Evolutionary conservation across 2,797 vertebrate genomes (phyloP).

Genomic region (Chiroxiphia lanceolata): DNA sequence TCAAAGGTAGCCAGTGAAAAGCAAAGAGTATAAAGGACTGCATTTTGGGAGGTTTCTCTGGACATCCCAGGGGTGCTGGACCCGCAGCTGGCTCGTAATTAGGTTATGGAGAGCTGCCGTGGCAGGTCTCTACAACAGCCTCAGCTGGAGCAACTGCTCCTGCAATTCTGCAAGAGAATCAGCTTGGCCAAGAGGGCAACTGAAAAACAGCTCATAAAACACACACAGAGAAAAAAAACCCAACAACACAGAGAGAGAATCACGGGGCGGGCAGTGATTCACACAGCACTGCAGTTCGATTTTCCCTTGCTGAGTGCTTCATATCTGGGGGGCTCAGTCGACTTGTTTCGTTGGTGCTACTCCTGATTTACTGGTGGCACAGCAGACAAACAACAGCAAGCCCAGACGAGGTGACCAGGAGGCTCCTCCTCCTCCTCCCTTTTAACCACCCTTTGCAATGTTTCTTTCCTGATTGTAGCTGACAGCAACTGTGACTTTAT

Average conservation of each 20-base stretch:
- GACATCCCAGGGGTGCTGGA: background rate
- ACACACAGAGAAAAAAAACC: background rate
- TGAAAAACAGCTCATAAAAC: background rate
- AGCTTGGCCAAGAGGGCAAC: background rate
- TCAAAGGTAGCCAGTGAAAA: background rate
- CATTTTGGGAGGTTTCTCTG: background rate
- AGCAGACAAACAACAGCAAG: fast-evolving
- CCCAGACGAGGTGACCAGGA: background rate
- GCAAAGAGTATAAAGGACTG: background rate
- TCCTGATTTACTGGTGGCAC: background rate
- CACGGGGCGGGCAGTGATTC: background rate
- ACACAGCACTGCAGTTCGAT: fast-evolving
- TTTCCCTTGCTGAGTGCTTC: background rate
- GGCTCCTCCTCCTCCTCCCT: background rate
- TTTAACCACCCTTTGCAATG: background rate
- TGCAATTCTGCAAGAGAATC: background rate
- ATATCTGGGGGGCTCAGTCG: background rate
- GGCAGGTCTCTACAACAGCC: background rate
- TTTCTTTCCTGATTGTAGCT: background rate
- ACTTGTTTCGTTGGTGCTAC: background rate
- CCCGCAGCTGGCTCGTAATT: background rate
- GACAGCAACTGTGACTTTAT: background rate
- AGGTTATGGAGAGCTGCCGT: background rate
- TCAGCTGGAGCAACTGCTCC: background rate
- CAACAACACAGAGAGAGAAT: background rate